These are phyloP conservation scores for Ophion ventricosus DNA, from an alignment of 2,888 invertebrate species.

Conservation along the genomic window DNA sequence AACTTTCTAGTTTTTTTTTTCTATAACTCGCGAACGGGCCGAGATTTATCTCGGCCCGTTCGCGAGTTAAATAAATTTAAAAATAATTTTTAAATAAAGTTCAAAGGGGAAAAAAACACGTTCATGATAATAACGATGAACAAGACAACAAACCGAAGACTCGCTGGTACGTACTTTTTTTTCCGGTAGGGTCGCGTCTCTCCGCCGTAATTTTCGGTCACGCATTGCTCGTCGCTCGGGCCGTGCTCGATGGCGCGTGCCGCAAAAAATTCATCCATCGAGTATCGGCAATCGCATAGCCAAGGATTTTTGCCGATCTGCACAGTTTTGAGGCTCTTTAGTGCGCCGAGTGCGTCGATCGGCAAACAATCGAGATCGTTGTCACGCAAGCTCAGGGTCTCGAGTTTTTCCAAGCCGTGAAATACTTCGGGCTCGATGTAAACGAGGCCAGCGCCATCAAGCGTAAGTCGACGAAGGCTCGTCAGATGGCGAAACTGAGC, in stretches of 20 bases:
- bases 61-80: too few species aligned
- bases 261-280: constrained; percentile 68
- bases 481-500: constrained; percentile 70
- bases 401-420: constrained; percentile 66
- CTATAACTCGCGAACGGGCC: too few species aligned
- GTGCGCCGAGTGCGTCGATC: constrained; percentile 68
- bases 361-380: constrained; percentile 77
- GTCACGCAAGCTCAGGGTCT: constrained; percentile 73
- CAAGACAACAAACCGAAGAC: too few species aligned
- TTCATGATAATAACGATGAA: too few species aligned
- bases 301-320: constrained; percentile 76
- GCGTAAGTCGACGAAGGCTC: constrained; percentile 69
- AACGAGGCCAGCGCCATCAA: constrained; percentile 70
- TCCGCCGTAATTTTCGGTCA: not conserved
- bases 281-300: constrained; percentile 73
- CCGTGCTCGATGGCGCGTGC: constrained; percentile 66
- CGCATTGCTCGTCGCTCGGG: constrained; percentile 42
- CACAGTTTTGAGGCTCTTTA: constrained; percentile 69
- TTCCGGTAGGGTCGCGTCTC: not conserved
- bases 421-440: constrained; percentile 75
- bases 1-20: too few species aligned
- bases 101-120: too few species aligned
- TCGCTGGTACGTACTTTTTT: not conserved
- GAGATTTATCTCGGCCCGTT: too few species aligned
- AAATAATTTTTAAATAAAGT: too few species aligned